Percentiles rank a stretch among this genome's conserved stretches.
Evolutionary conservation across 2,113 vertebrate genomes (phyloP).

Genomic region (Brachypteracias leptosomus): DNA sequence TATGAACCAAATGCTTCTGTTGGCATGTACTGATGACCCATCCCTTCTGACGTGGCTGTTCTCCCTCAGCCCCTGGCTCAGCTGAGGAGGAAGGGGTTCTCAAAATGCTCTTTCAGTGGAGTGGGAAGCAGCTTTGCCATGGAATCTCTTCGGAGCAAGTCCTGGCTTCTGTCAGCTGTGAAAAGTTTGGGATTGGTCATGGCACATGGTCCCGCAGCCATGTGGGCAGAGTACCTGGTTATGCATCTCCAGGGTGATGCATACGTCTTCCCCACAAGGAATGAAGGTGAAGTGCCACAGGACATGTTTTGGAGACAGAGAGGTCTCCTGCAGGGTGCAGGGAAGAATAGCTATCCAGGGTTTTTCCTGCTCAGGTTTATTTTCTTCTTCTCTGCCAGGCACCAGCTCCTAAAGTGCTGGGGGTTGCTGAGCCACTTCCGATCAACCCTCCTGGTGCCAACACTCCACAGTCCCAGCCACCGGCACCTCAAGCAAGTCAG

Average conservation of each 20-base stretch:
- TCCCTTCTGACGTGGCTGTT: background rate
- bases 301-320: background rate
- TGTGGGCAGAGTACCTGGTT: background rate
- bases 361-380: background rate
- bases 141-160: background rate
- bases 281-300: background rate
- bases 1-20: background rate
- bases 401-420: constrained; percentile 77
- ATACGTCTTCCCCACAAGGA: background rate
- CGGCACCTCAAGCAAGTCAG: constrained; percentile 61
- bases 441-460: constrained; percentile 79
- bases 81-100: background rate
- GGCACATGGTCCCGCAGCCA: rapidly evolving
- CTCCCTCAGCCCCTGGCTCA: background rate
- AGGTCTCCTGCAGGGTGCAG: background rate
- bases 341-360: background rate
- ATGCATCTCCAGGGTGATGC: background rate
- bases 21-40: background rate
- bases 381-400: constrained; percentile 58
- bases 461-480: constrained; percentile 85
- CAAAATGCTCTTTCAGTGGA: background rate
- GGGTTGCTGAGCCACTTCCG: constrained; percentile 80
- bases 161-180: background rate
- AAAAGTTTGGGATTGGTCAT: background rate
- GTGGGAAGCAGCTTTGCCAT: background rate